Percentiles rank a stretch among this genome's conserved stretches.
Evolutionary conservation across 2,888 invertebrate species (phyloP).

Genomic region (Brenthis ino): DNA sequence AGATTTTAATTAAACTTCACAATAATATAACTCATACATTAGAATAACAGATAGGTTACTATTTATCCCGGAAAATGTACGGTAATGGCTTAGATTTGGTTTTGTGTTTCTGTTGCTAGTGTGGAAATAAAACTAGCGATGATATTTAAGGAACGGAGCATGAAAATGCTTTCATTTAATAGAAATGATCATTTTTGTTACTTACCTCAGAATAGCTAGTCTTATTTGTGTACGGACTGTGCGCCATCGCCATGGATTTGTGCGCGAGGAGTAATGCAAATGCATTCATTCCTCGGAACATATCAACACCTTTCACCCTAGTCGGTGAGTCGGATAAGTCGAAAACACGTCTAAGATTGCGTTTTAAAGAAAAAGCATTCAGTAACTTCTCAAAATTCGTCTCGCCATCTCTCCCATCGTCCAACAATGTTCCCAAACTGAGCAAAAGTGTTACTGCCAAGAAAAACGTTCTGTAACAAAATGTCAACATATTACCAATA

Average conservation of each 20-base stretch:
- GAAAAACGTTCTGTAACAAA: conserved; percentile 71
- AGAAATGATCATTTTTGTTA: not conserved
- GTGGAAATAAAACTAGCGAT: too few species aligned
- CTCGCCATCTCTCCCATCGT: conserved; percentile 70
- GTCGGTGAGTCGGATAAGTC: conserved; percentile 65
- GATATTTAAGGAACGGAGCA: too few species aligned
- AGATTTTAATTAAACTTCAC: too few species aligned
- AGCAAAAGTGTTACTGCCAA: conserved; percentile 65
- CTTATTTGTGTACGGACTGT: conserved; percentile 82
- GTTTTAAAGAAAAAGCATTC: conserved; percentile 76
- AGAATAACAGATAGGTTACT: too few species aligned
- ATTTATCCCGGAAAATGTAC: too few species aligned
- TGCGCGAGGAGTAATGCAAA: conserved; percentile 80
- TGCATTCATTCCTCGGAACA: conserved; percentile 80
- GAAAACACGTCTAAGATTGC: conserved; percentile 72
- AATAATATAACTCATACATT: too few species aligned
- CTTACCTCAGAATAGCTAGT: conserved; percentile 79
- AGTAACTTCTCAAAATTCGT: conserved; percentile 76
- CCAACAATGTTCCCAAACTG: conserved; percentile 68
- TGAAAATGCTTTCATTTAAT: too few species aligned
- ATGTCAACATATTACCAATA: too few species aligned
- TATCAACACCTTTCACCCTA: conserved; percentile 77
- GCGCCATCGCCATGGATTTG: conserved; percentile 83
- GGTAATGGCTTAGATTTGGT: too few species aligned
- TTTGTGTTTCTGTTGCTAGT: too few species aligned